These are phyloP conservation scores for Phalacrocorax aristotelis DNA, from an alignment of 2,113 vertebrate species.

Conservation along the genomic window DNA sequence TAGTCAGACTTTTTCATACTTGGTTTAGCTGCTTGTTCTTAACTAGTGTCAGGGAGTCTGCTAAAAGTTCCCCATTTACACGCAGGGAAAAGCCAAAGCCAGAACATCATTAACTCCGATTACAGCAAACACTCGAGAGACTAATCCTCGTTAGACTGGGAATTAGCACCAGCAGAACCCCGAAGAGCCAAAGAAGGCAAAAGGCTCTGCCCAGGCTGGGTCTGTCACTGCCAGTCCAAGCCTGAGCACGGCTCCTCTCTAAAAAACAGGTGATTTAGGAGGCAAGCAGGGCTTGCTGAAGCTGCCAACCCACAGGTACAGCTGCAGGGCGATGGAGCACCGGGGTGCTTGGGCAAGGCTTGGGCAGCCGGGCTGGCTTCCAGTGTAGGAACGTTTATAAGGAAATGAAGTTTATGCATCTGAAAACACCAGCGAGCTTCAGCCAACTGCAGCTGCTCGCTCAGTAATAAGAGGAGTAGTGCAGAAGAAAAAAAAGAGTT, in stretches of 20 bases:
- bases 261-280: neutral
- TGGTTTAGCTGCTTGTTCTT: neutral
- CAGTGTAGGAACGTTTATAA: neutral
- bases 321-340: neutral
- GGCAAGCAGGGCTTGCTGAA: neutral
- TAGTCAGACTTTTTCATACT: neutral
- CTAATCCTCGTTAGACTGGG: neutral
- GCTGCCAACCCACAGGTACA: neutral
- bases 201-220: neutral
- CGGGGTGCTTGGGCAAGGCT: no score
- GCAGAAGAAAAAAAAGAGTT: neutral
- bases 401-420: neutral
- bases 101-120: neutral
- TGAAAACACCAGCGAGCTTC: neutral
- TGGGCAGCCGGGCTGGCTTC: neutral
- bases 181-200: neutral
- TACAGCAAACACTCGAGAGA: neutral
- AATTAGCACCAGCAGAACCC: neutral
- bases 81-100: neutral
- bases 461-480: neutral
- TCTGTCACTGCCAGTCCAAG: neutral
- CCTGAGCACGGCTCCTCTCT: neutral
- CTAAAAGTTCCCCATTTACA: neutral
- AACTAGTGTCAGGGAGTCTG: neutral
- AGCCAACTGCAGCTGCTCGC: neutral